Conservation (phyloP, 2,113 vertebrate genomes). For the Brienomyrus longianalis region DNA sequence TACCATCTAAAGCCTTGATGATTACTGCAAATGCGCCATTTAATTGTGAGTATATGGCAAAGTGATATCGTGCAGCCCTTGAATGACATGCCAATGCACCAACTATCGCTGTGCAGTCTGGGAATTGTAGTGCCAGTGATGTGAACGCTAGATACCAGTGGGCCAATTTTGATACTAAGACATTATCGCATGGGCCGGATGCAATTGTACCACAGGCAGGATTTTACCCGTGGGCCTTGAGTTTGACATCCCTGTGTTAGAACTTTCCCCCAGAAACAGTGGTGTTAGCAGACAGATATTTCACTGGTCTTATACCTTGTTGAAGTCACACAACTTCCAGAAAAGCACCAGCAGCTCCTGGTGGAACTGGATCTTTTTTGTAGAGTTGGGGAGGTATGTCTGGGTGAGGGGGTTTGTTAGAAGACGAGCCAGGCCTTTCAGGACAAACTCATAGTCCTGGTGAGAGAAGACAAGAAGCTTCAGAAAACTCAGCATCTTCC, state of each 20-base stretch:
- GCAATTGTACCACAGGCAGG: not conserved
- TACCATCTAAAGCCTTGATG: not conserved
- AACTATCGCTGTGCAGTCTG: not conserved
- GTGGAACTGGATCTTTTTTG: conserved; percentile 98
- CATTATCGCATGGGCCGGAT: not conserved
- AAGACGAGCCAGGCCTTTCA: conserved; percentile 88
- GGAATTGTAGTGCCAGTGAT: not conserved
- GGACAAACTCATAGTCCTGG: conserved; percentile 95
- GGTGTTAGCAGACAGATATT: not conserved
- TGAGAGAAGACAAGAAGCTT: not conserved
- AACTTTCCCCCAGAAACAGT: not conserved
- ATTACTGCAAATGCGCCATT: not conserved
- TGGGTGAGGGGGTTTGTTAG: conserved; percentile 89
- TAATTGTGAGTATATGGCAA: not conserved
- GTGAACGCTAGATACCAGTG: not conserved
- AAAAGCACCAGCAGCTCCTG: conserved; percentile 95
- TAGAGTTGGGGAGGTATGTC: conserved; percentile 95
- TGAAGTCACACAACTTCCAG: conserved; percentile 98
- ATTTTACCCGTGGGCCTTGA: not conserved
- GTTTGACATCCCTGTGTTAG: not conserved
- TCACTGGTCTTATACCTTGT: conserved; percentile 72
- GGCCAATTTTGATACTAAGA: not conserved
- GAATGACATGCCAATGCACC: not conserved
- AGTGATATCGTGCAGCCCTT: not conserved
- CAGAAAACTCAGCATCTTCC: not conserved